Conservation (phyloP, 2,888 invertebrate genomes). For the Daptonema setosum region DNA sequence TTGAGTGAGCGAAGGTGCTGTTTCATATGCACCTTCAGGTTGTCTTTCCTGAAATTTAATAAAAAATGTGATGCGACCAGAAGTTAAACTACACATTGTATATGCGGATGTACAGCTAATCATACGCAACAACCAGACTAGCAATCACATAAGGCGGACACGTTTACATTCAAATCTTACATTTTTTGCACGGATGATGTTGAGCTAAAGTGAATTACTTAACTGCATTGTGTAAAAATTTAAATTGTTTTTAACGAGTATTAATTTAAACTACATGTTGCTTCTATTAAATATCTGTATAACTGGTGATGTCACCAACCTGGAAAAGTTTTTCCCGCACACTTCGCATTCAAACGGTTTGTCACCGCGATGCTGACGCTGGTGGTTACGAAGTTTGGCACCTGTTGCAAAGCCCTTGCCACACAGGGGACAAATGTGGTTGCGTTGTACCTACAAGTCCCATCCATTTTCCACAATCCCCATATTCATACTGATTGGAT, state of each 20-base stretch:
- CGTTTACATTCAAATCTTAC: too few species aligned
- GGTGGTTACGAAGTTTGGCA: conserved; percentile 20
- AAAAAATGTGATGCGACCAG: too few species aligned
- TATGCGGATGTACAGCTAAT: too few species aligned
- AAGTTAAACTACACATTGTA: too few species aligned
- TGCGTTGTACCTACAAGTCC: conserved; percentile 8
- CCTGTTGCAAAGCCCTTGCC: conserved; percentile 21
- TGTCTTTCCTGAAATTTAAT: conserved; percentile 29
- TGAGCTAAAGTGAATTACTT: too few species aligned
- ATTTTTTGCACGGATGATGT: too few species aligned
- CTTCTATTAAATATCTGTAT: neutral
- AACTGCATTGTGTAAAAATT: too few species aligned
- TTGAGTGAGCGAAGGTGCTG: conserved; percentile 25
- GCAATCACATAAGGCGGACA: too few species aligned
- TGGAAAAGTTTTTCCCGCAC: conserved; percentile 23
- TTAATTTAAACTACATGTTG: conserved; percentile 21
- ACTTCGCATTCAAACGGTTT: conserved; percentile 19
- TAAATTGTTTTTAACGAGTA: too few species aligned
- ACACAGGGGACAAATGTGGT: conserved; percentile 23
- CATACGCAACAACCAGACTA: too few species aligned
- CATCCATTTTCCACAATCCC: too few species aligned
- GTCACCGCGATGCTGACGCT: conserved; percentile 11
- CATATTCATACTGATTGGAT: too few species aligned
- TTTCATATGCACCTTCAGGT: conserved; percentile 34
- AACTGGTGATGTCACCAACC: conserved; percentile 8